phyloP scores from a whole-genome alignment of 2,113 vertebrate species.

The Romanogobio albipinnatus region DNA sequence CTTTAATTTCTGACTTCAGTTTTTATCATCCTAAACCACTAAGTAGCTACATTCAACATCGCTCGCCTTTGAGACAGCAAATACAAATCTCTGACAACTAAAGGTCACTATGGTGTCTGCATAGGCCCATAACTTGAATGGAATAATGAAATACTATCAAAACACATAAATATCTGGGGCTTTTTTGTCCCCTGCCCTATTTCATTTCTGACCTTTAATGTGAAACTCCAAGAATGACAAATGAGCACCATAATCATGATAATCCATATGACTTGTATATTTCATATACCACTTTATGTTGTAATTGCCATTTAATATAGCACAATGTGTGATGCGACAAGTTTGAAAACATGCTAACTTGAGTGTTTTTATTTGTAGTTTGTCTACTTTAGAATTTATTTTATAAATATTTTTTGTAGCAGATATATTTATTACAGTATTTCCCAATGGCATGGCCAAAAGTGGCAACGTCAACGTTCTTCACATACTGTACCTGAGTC shows the following conservation, averaged over 20 bases:
- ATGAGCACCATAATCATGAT: background rate
- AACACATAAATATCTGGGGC: background rate
- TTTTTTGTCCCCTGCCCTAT: background rate
- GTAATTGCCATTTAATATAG: too few relatives aligned
- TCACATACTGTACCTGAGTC: background rate
- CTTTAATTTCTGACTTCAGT: background rate
- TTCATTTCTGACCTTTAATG: background rate
- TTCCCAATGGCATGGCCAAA: background rate
- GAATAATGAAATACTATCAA: too few relatives aligned
- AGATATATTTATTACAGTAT: background rate
- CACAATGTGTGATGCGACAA: background rate
- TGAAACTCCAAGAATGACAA: background rate
- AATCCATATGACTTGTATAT: background rate
- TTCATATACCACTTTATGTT: background rate
- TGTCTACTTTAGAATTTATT: background rate
- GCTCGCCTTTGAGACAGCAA: background rate
- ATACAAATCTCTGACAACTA: background rate
- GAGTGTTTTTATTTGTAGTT: background rate
- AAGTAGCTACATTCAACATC: background rate
- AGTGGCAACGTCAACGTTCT: constrained; percentile 16
- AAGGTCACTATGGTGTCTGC: background rate
- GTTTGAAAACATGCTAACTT: background rate
- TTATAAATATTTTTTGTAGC: background rate
- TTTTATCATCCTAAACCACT: background rate
- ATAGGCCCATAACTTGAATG: background rate